Evolutionary conservation across 1,140 invertebrate species (phyloP), one percentile per base, ranked within the genome.

Genomic region (Hycleus phaleratus): DNA sequence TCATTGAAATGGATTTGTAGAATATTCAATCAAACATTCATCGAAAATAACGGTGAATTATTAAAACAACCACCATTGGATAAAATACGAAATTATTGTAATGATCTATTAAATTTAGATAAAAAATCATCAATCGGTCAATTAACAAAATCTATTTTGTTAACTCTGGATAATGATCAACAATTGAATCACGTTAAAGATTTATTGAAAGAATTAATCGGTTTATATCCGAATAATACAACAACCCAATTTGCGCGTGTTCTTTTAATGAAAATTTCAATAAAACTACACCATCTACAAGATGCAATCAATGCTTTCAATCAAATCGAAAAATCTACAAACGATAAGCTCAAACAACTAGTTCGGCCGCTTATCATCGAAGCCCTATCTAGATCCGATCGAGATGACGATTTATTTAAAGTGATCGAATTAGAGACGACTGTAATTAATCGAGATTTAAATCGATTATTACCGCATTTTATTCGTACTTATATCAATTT

Each of bases 1-100:
- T 76, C 80, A 18, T 68, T 81, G 43, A 81, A 82, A 68, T 84
- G 82, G 79, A 78, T 85, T 56, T 85, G 83, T 64, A 77, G 78
- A 68, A 70, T 77, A 1, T 85, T 80, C 65, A 77, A 75, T 38
- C 77, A 85, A 61, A 62, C 68, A 26, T 69, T 63, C 42, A 69
- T 79, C 32, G 66, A 77, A 18, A 18, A 18, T 2, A 18, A 55
- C 72, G 32, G 58, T 18, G 18, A 63, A 45, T 73, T 46, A 64
- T 73, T 65, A 63, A 73, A 43, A 61, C 69, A 61, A 50, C 71
- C 11, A 1, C 18, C 18, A 18, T 18, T 18, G 18, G 67, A 75
- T 26, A 68, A 75, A 58, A 79, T 86, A 42, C 73, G 72, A 49
- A 39, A 63, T 32, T 82, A 76, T 61, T 77, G 72, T 54, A 70